phyloP scores from a whole-genome alignment of 1,140 invertebrate genomes.

The Anastrepha ludens region DNA sequence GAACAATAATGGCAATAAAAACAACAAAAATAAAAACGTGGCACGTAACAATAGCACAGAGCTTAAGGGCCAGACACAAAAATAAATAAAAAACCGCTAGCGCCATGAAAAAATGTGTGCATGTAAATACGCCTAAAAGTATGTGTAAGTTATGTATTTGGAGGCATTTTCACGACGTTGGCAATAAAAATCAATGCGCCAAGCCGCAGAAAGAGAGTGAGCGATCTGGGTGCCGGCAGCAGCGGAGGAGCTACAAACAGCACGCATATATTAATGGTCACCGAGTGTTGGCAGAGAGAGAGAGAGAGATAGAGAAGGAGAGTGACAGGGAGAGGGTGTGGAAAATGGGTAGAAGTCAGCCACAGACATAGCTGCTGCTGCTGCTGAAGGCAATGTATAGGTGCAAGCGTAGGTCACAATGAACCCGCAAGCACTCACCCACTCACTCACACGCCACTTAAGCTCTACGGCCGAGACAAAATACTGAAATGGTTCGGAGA shows the following conservation, averaged over 20 bases:
- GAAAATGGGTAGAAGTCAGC: neutral
- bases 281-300: neutral
- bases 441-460: no score
- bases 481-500: no score
- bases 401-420: constrained; percentile 22
- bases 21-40: neutral
- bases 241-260: neutral
- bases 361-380: neutral
- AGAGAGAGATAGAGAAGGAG: neutral
- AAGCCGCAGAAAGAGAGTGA: neutral
- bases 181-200: constrained; percentile 11
- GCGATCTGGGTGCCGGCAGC: neutral
- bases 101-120: neutral
- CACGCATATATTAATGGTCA: neutral
- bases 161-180: neutral
- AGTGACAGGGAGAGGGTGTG: neutral
- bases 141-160: constrained; percentile 4
- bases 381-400: neutral
- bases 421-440: neutral
- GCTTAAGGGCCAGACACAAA: constrained; percentile 12
- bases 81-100: neutral
- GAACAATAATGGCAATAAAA: constrained; percentile 6
- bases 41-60: neutral
- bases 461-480: no score
- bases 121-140: constrained; percentile 19